Conservation (phyloP, 2,113 vertebrate genomes). For the Phyllostomus discolor region DNA sequence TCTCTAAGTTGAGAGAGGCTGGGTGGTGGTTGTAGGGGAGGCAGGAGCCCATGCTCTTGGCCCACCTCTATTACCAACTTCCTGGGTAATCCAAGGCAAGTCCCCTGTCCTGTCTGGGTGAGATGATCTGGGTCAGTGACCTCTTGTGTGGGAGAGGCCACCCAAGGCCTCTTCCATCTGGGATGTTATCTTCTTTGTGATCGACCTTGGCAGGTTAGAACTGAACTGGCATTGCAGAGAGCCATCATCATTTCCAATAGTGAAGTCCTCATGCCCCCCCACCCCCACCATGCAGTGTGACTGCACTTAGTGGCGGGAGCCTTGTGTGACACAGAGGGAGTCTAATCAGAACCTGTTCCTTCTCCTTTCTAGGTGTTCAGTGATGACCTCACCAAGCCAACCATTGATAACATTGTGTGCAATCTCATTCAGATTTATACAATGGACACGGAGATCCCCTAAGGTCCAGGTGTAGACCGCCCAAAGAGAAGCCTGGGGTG, state of each 20-base stretch:
- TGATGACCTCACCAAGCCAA: conserved; percentile 83
- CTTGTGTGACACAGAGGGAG: neutral
- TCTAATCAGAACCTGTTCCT: conserved; percentile 57
- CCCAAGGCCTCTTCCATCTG: neutral
- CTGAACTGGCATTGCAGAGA: neutral
- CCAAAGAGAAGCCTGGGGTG: conserved; percentile 51
- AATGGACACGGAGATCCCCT: conserved; percentile 88
- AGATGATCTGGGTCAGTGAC: neutral
- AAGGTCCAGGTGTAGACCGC: conserved; percentile 55
- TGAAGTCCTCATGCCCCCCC: neutral
- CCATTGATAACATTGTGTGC: conserved; percentile 86
- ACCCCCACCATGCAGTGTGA: neutral
- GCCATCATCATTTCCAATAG: neutral
- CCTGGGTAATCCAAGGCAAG: neutral
- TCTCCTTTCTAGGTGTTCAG: conserved; percentile 79
- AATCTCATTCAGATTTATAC: conserved; percentile 89
- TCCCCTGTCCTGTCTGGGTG: neutral
- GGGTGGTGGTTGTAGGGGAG: neutral
- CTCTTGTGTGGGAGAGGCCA: too few species aligned
- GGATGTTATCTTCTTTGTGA: neutral
- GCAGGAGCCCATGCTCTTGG: neutral
- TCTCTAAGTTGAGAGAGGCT: neutral
- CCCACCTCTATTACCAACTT: neutral
- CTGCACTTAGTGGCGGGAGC: neutral
- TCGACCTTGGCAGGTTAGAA: neutral